These are phyloP conservation scores for Colistium nudipinnis DNA, from an alignment of 2,113 vertebrate species.

Conservation along the genomic window DNA sequence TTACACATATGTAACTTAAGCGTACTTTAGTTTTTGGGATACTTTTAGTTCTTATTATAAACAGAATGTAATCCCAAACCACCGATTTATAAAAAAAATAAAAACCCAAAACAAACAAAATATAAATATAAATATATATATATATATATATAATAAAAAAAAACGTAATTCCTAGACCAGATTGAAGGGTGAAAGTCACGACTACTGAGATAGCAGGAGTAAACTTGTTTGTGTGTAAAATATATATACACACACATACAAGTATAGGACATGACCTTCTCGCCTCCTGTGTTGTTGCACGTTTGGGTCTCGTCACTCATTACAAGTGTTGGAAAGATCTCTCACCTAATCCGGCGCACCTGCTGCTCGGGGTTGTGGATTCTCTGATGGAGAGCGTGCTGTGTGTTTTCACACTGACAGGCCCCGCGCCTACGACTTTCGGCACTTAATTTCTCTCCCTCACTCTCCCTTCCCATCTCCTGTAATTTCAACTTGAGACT, in stretches of 20 bases:
- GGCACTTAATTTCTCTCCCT: conserved; percentile 12
- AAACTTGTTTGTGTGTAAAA: too few relatives aligned
- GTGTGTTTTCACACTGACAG: conserved; percentile 7
- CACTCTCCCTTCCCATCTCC: not conserved
- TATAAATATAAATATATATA: too few relatives aligned
- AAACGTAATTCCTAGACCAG: too few relatives aligned
- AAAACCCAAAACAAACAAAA: too few relatives aligned
- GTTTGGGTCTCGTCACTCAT: conserved; percentile 54
- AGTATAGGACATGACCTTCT: not conserved
- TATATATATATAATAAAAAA: too few relatives aligned
- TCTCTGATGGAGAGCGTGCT: conserved; percentile 22
- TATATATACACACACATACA: not conserved
- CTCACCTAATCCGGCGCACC: conserved; percentile 53
- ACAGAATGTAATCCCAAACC: too few relatives aligned
- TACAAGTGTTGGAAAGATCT: conserved; percentile 56
- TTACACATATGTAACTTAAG: too few relatives aligned
- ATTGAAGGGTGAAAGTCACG: too few relatives aligned
- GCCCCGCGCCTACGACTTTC: conserved; percentile 19
- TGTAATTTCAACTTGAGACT: conserved; percentile 2
- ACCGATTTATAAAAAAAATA: too few relatives aligned
- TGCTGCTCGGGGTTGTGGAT: conserved; percentile 30
- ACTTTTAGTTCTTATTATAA: too few relatives aligned
- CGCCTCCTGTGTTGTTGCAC: conserved; percentile 13
- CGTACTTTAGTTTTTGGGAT: too few relatives aligned
- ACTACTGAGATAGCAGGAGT: too few relatives aligned